These are phyloP conservation scores for Stichodactyla mertensii DNA, from an alignment of 64 coral and sea anemone genomes.

Conservation along the genomic window DNA sequence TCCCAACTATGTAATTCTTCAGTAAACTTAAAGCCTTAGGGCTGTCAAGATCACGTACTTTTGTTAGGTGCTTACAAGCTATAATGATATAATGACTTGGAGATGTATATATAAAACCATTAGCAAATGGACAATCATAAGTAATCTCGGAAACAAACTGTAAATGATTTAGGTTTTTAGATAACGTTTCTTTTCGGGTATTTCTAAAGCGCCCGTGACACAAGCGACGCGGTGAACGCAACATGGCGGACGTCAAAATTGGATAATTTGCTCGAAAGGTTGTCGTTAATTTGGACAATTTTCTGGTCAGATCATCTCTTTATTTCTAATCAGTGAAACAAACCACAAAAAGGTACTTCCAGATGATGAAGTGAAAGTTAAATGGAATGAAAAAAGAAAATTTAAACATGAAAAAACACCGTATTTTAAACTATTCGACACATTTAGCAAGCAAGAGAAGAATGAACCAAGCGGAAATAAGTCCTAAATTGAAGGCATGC, in stretches of 20 bases:
- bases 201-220: neutral
- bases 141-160: neutral
- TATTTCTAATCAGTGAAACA: neutral
- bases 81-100: neutral
- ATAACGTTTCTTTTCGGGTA: neutral
- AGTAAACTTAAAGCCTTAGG: neutral
- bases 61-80: too few relatives aligned
- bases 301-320: neutral
- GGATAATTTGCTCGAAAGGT: neutral
- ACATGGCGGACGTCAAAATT: neutral
- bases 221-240: neutral
- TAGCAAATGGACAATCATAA: constrained; percentile 3
- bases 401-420: neutral
- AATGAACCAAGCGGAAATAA: neutral
- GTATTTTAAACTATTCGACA: neutral
- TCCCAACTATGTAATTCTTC: neutral
- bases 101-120: neutral
- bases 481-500: neutral
- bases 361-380: neutral
- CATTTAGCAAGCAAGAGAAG: neutral
- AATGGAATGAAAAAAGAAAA: neutral
- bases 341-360: neutral
- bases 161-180: neutral
- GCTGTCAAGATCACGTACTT: too few relatives aligned
- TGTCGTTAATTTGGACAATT: neutral